These are phyloP conservation scores for Sapayoa aenigma DNA, from an alignment of 2,113 vertebrate species.

Conservation along the genomic window DNA sequence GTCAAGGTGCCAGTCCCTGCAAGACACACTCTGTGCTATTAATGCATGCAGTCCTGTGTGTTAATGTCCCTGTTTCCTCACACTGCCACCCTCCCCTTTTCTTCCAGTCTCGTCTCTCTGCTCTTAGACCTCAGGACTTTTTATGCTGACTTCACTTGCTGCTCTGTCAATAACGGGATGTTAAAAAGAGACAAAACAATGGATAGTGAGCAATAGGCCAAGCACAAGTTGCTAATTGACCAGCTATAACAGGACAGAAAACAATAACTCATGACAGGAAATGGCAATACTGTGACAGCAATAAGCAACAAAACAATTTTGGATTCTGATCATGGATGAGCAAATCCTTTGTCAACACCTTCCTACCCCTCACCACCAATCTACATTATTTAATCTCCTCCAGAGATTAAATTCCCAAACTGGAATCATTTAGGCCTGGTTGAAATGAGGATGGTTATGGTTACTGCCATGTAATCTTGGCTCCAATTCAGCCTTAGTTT, in stretches of 20 bases:
- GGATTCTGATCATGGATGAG: not conserved
- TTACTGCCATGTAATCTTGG: not conserved
- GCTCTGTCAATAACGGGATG: not conserved
- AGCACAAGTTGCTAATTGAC: not conserved
- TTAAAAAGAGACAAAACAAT: not conserved
- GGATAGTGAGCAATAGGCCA: not conserved
- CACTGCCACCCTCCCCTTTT: not conserved
- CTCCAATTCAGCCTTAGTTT: not conserved
- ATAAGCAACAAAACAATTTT: not conserved
- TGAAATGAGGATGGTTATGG: not conserved
- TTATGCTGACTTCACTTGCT: not conserved
- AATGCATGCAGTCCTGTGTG: rapidly evolving
- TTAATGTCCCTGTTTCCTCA: not conserved
- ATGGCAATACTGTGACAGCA: not conserved
- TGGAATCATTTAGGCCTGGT: not conserved
- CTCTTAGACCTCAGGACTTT: not conserved
- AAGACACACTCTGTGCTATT: not conserved
- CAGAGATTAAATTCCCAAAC: not conserved
- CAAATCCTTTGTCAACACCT: not conserved
- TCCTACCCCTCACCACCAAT: rapidly evolving
- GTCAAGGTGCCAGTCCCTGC: not conserved
- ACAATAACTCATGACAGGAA: not conserved
- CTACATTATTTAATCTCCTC: not conserved
- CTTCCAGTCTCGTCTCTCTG: not conserved
- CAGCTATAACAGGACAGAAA: not conserved